Evolutionary conservation across 2,888 invertebrate species (phyloP).

Genomic region (Liposcelis brunnea): DNA sequence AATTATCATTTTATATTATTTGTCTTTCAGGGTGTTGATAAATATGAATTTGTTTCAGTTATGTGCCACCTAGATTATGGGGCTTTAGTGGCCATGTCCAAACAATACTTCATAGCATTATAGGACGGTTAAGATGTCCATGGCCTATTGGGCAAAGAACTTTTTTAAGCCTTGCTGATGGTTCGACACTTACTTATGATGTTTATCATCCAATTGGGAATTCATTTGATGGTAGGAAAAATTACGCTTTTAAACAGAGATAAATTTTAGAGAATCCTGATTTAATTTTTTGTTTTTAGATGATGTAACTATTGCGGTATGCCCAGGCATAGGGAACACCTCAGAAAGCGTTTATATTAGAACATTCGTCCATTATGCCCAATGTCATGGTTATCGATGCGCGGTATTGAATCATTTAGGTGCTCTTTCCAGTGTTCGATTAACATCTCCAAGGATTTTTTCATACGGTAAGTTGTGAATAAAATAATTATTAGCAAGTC

Average conservation of each 20-base stretch:
- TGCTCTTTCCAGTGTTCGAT: constrained; percentile 64
- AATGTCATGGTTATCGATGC: constrained; percentile 79
- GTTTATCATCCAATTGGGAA: constrained; percentile 63
- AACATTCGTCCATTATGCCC: constrained; percentile 82
- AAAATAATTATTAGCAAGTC: constrained; percentile 18
- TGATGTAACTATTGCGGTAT: constrained; percentile 73
- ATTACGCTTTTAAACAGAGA: not conserved
- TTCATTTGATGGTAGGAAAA: constrained; percentile 43
- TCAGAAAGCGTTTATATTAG: constrained; percentile 89
- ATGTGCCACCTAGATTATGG: constrained; percentile 79
- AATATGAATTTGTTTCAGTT: constrained; percentile 42
- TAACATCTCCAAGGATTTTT: constrained; percentile 78
- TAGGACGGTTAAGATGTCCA: constrained; percentile 72
- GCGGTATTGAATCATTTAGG: constrained; percentile 90
- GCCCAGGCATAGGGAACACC: constrained; percentile 85
- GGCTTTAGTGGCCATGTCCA: constrained; percentile 92
- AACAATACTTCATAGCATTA: constrained; percentile 77
- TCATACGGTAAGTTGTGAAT: constrained; percentile 87
- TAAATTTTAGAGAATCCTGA: too few species aligned
- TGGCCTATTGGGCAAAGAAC: constrained; percentile 75
- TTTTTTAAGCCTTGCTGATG: constrained; percentile 57
- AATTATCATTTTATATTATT: constrained; percentile 12
- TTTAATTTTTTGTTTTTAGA: constrained; percentile 38
- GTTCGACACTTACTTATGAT: constrained; percentile 82
- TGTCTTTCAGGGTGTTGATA: constrained; percentile 14